phyloP scores from a whole-genome alignment of 2,113 vertebrate species.

The Chaetorhynchus papuensis region DNA sequence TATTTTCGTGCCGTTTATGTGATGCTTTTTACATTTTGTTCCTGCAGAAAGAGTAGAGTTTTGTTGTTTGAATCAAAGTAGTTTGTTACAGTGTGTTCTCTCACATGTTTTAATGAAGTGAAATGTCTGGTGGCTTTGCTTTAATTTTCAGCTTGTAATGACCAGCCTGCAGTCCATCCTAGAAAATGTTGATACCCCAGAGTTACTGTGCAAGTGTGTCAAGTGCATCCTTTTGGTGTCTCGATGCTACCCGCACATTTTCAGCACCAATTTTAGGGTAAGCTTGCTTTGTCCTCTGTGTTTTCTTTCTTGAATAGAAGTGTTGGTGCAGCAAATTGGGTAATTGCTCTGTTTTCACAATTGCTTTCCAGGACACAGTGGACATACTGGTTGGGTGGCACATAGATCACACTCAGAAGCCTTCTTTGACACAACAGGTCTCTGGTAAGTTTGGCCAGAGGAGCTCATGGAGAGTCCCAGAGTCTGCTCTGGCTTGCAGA shows the following conservation, averaged over 20 bases:
- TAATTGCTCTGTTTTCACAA: not conserved
- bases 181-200: slow-evolving; percentile 98
- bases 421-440: slow-evolving; percentile 89
- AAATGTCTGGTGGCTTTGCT: not conserved
- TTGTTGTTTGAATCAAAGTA: not conserved
- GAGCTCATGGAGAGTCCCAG: not conserved
- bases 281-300: not conserved
- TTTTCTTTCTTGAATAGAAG: not conserved
- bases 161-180: slow-evolving; percentile 94
- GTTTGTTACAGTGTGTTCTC: not conserved
- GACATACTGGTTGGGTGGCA: slow-evolving; percentile 99
- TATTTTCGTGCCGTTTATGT: not conserved
- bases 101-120: not conserved
- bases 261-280: slow-evolving; percentile 98
- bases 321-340: not conserved
- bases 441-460: slow-evolving; percentile 81
- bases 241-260: slow-evolving; percentile 95
- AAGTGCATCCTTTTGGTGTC: slow-evolving; percentile 96
- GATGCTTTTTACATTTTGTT: not conserved
- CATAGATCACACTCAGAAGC: slow-evolving; percentile 97
- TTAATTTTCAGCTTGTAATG: slow-evolving; percentile 89
- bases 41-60: not conserved
- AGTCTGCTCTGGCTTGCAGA: not conserved
- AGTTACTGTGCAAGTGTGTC: slow-evolving; percentile 95
- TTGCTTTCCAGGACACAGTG: slow-evolving; percentile 87